Base-by-base conservation (phyloP, 2,888 invertebrate species). In the Gari tellinella region DNA sequence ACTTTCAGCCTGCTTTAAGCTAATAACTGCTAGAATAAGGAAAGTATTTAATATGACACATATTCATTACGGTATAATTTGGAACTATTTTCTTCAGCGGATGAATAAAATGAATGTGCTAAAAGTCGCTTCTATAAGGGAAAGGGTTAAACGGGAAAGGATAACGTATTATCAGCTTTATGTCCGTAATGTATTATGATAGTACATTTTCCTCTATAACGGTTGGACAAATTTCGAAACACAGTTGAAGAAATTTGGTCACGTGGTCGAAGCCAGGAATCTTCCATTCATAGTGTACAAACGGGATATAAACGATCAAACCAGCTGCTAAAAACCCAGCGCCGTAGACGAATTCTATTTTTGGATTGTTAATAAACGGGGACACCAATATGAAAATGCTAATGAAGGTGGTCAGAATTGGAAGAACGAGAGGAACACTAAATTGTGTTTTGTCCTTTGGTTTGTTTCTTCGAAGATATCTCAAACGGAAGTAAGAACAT, bases 331-430 rank as follows among this genome's bases (percentile, higher is more conserved):
- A 40, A 38, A 69, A 68, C 2, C 52, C 72, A 0, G 41, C 60
- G 15, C 70, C 78, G 40, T 79, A 79, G 26, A 79, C 23, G 46
- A 79, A 79, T 56, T 79, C 78, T 1, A 79, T 65, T 21, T 53
- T 66, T 31, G 78, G 78, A 25, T 68, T 68, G 1, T 49, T 53
- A 1, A 79, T 48, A 43, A 79, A 79, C 19, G 78, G 78, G 1
- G 78, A 45, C 0, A 79, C 48, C 8, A 79, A n/a, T 74, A 79
- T 79, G 40, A 79, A 79, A 5, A 66, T 14, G 40, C 70, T 69
- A 2, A 79, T 49, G 1, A 55, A 17, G n/a, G 74, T 40, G 17
- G 68, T 72, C 1, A 74, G 1, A 37, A 72, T 10, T 10, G 74
- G 64, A 15, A 79, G 41, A 21, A 79, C 4, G 5, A 73, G 14